Conservation (phyloP, 2,797 vertebrate species). For the Cossypha caffra region DNA sequence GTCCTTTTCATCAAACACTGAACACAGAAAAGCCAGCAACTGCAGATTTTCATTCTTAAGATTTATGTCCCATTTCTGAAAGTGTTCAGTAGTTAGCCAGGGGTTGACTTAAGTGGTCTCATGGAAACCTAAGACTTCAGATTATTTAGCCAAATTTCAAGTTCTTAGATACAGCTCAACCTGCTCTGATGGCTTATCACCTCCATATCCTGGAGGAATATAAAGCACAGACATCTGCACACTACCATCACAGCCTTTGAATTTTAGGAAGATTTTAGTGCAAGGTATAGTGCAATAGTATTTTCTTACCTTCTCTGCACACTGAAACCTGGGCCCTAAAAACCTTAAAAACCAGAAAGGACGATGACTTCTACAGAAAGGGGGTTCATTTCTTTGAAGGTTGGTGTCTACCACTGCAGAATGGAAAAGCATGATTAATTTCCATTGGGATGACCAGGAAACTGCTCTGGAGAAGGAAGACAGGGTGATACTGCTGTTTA, state of each 20-base stretch:
- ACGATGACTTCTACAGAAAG: not conserved
- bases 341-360: not conserved
- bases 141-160: not conserved
- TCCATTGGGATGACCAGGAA: not conserved
- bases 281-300: not conserved
- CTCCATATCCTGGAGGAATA: not conserved
- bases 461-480: not conserved
- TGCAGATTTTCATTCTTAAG: not conserved
- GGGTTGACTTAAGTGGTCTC: not conserved
- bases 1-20: not conserved
- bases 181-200: not conserved
- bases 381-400: not conserved
- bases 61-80: not conserved
- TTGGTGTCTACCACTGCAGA: not conserved
- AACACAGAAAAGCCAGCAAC: not conserved
- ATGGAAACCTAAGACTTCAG: not conserved
- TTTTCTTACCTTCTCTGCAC: not conserved
- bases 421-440: not conserved
- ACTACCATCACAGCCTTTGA: not conserved
- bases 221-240: not conserved
- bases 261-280: not conserved
- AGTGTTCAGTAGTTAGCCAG: not conserved
- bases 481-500: not conserved
- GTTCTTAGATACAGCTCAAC: not conserved
- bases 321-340: not conserved